Base-by-base conservation (phyloP, 1,140 invertebrate genomes). In the Pogonognathellus flavescens region DNA sequence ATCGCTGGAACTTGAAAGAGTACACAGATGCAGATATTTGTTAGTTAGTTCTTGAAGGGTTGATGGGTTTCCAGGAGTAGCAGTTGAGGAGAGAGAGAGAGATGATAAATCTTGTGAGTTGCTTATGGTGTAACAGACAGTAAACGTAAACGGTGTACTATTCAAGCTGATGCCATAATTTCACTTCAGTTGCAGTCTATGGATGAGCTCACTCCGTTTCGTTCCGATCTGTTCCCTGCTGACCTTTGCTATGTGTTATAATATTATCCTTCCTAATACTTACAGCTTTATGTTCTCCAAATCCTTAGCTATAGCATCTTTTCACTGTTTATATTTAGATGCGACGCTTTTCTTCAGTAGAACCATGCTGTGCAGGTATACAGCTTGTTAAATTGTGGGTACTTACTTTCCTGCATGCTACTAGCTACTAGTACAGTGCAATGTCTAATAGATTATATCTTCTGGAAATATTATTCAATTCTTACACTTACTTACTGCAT, bases 121-220 rank as follows among this genome's bases (percentile, higher is more conserved):
- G 53, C 81, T 82, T 55, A 82, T 82, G 81, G 53, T 62, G 81
- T 62, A 82, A 82, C 81, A 82, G 81, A 82, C 53, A 55, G 81
- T 62, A 82, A 82, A 82, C 81, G 81, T 62, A 82, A 82, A 82
- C 81, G 81, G 57, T 82, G 22, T 31, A 60, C 53, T 57, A 50
- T 50, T 81, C 18, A 81, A 81, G 80, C 80, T 76, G 70, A 76
- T 76, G 70, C 70, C 70, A 76, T 76, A 76, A 76, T 76, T 76
- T 76, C 70, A 49, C 70, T 14, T 72, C 25, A 31, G 11, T 7
- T 76, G 31, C 70, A 18, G 31, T 76, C 70, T 76, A 76, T 76
- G 70, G 70, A 76, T 76, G 70, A 76, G 70, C 70, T 76, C 70
- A 76, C 70, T 76, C 18, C 13, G 14, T 31, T 76, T 76, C 70